Evolutionary conservation across 1,140 invertebrate genomes (phyloP), one percentile per base, ranked within the genome.

Genomic region (Wiebesia pumilae): DNA sequence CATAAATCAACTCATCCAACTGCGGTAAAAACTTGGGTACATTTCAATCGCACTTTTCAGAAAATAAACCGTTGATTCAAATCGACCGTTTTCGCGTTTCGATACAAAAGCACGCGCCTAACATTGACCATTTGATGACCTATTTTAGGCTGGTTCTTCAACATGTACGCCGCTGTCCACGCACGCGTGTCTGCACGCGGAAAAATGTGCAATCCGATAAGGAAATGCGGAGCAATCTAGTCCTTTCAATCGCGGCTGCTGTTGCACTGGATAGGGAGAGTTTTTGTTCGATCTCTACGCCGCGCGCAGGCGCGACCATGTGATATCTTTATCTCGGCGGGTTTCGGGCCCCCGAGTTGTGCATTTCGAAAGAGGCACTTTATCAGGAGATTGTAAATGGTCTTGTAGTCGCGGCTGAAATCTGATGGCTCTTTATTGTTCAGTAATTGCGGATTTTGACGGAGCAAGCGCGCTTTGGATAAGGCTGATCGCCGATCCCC

Each of bases 351-450:
- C 71, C 69, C 38, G 82, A 83, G 67, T 54, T 54, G 67, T 58
- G 67, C 58, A 21, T 84, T 84, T 78, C 75, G 62, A 78, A 84
- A 79, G 58, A 65, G 54, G 33, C 1, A n/a, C 35, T 69, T 69
- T 84, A 84, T 84, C 83, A 16, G 40, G n/a, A 65, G 83, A 69
- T 67, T 78, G 73, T 84, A 65, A 69, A n/a, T 35, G 75, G 54
- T 33, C 33, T 47, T 16, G 69, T 62, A 35, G 38, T 24, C 19
- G 30, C 9, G 33, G n/a, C 62, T 65, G 9, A 67, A n/a, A 69
- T 79, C 83, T 38, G 75, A 84, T 84, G 83, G 58, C 62, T 84
- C 83, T 65, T 79, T 84, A 79, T 84, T 84, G 54, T 84, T 40
- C 35, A 40, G 75, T 84, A 62, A 84, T 84, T 79, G 62, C 33